Evolutionary conservation across 2,888 invertebrate genomes (phyloP).

Genomic region (Amaurobius ferox): DNA sequence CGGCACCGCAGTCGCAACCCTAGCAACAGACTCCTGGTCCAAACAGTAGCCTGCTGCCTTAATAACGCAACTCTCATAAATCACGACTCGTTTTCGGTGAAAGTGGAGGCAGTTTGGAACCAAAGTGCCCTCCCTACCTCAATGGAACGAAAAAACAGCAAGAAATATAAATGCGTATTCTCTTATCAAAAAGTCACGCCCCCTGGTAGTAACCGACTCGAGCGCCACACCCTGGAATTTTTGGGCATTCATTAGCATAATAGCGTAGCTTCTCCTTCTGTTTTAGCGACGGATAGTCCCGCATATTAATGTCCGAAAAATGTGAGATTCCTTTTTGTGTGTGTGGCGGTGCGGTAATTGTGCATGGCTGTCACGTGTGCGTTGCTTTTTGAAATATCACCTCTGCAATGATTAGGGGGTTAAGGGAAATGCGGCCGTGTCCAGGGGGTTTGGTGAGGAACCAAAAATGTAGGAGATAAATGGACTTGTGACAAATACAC

Average conservation of each 20-base stretch:
- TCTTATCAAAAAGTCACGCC: constrained; percentile 35
- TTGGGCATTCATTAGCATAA: constrained; percentile 58
- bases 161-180: constrained; percentile 16
- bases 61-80: constrained; percentile 54
- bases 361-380: not conserved
- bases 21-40: not conserved
- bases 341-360: not conserved
- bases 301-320: constrained; percentile 50
- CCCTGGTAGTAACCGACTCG: constrained; percentile 23
- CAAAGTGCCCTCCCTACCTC: not conserved
- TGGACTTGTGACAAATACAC: not conserved
- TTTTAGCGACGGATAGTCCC: constrained; percentile 23
- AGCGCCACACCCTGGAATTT: constrained; percentile 70
- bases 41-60: constrained; percentile 35
- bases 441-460: not conserved
- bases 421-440: not conserved
- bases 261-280: constrained; percentile 49
- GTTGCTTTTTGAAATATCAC: constrained; percentile 22
- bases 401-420: not conserved
- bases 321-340: not conserved
- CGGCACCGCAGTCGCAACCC: not conserved
- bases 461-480: not conserved
- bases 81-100: constrained; percentile 43
- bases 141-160: not conserved
- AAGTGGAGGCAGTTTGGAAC: not conserved